Base-by-base conservation (phyloP, 35 echinoderm and acorn worm genomes). In the Ophiothrix spiculata region DNA sequence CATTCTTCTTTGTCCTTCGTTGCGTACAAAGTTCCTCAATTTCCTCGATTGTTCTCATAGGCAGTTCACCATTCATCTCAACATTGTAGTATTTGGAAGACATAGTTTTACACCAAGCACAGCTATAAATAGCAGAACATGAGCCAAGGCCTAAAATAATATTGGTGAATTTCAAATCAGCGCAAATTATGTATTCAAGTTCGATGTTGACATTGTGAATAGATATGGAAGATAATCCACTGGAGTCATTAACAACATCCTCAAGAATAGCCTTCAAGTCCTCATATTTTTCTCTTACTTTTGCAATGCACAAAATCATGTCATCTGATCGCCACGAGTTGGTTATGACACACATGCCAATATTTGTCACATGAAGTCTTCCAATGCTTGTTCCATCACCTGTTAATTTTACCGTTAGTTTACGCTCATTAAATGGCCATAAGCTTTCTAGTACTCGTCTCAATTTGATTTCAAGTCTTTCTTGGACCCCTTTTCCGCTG, bases 31-130 rank as follows among this genome's bases (percentile, higher is more conserved):
- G 40, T 45, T 41, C 29, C 0, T 37, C 75, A 10, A 91, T 91
- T 19, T 91, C 83, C 23, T 32, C 16, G 35, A 91, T 86, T 79
- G 90, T 86, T 77, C 90, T 79, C 39, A 33, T 56, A 1, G 56
- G 32, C 14, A 33, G 37, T 0, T 35, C 46, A 60, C 12, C 33
- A 28, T 83, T 49, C 35, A 56, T 49, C 33, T 63, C 31, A 0
- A 49, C 56, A 19, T 60, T 33, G 11, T 56, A 34, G 21, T 11
- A 54, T 21, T 54, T 54, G 4, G 40, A 60, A 28, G 34, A 63
- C 28, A 40, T 38, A 29, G 36, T 40, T 29, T 83, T 83, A 34
- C 81, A 83, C 81, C 81, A 83, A 1, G 45, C 41, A 60, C 81
- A 83, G 35, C 45, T 64, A 56, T 83, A 36, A 38, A 56, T 33